phyloP scores from a whole-genome alignment of 2,888 invertebrate genomes.

The Microctonus aethiopoides region DNA sequence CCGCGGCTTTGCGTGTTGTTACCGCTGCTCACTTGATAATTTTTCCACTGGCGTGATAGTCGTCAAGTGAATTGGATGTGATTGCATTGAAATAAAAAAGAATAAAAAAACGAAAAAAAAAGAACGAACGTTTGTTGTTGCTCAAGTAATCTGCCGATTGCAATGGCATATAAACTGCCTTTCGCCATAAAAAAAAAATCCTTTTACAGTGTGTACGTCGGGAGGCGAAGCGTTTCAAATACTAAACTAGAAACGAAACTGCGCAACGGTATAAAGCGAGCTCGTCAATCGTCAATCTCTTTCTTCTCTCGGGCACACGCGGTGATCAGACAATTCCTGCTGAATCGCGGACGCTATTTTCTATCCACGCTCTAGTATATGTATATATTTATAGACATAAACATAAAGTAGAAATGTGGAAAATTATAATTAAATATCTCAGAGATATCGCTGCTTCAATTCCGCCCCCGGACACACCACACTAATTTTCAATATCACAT shows the following conservation, averaged over 20 bases:
- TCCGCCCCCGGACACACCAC: constrained; percentile 4
- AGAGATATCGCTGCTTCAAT: not conserved
- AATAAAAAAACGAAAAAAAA: constrained; percentile 5
- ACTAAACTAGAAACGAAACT: constrained; percentile 17
- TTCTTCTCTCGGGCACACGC: not conserved
- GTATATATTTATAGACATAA: not conserved
- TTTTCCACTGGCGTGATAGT: constrained; percentile 17
- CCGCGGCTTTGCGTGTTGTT: constrained; percentile 19
- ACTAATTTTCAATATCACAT: constrained; percentile 6
- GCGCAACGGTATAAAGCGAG: constrained; percentile 1
- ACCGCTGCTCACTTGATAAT: constrained; percentile 4
- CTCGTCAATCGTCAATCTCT: constrained; percentile 1
- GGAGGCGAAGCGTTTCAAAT: constrained; percentile 15
- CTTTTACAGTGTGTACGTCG: not conserved
- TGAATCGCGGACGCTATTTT: not conserved
- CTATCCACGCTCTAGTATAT: not conserved
- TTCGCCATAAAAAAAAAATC: constrained; percentile 1
- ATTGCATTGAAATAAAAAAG: constrained; percentile 39
- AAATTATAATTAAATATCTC: not conserved
- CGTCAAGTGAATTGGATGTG: constrained; percentile 23
- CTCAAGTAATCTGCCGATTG: constrained; percentile 4
- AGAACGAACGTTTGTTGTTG: constrained; percentile 11
- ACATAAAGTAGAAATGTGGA: not conserved
- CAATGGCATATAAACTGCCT: constrained; percentile 9
- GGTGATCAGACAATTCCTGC: constrained; percentile 4